Evolutionary conservation across 2,888 invertebrate genomes (phyloP).

Genomic region (Agapostemon virescens): DNA sequence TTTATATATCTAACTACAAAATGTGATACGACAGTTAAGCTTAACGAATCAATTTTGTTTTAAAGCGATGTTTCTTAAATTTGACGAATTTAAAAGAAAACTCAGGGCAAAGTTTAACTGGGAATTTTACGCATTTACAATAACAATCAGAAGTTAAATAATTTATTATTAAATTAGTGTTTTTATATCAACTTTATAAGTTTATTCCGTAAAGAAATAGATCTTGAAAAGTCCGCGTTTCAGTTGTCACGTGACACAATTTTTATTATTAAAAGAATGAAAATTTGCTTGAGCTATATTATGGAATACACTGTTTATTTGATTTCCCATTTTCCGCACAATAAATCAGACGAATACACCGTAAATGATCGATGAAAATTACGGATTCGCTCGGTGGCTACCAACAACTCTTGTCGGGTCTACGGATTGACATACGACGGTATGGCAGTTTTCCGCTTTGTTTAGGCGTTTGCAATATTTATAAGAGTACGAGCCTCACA

Average conservation of each 20-base stretch:
- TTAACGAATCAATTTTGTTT: too few species aligned
- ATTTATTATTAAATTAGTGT: too few species aligned
- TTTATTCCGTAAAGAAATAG: too few species aligned
- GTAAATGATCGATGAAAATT: slow-evolving; percentile 26
- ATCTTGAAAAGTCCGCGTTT: too few species aligned
- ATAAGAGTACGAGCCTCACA: slow-evolving; percentile 67
- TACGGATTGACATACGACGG: slow-evolving; percentile 56
- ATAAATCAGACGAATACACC: slow-evolving; percentile 28
- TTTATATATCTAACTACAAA: not conserved
- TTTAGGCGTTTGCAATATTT: slow-evolving; percentile 69
- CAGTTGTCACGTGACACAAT: too few species aligned
- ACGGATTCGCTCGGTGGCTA: slow-evolving; percentile 29
- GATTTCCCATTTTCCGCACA: not conserved
- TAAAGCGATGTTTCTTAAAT: not conserved
- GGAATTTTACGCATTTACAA: not conserved
- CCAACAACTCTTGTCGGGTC: slow-evolving; percentile 37
- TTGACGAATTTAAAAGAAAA: not conserved
- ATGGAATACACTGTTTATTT: not conserved
- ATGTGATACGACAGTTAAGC: not conserved
- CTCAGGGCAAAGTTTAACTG: not conserved
- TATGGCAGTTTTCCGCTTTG: slow-evolving; percentile 56
- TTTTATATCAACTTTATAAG: not conserved
- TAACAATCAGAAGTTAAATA: not conserved
- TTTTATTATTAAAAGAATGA: not conserved
- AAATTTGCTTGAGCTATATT: not conserved